phyloP scores from a whole-genome alignment of 2,113 vertebrate species.

The Xenotilapia leptura region DNA sequence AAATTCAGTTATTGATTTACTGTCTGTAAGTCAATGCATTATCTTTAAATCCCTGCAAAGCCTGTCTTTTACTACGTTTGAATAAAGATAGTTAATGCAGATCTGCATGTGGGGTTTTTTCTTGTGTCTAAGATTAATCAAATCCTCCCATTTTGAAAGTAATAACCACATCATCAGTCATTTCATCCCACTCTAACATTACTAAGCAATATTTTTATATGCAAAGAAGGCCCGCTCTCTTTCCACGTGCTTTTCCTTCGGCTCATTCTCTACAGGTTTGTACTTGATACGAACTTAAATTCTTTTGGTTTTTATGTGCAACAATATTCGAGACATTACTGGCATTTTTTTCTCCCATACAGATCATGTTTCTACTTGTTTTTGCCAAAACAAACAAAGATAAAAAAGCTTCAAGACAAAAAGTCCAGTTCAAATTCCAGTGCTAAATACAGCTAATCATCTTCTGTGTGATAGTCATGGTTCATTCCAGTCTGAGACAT shows the following conservation, averaged over 20 bases:
- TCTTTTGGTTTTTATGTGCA: too few species aligned
- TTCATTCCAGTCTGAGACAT: not conserved
- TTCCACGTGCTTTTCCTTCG: too few species aligned
- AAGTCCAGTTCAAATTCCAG: not conserved
- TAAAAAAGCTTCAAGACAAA: accelerated
- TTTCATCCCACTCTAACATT: not conserved
- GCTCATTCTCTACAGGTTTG: too few species aligned
- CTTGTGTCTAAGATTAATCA: not conserved
- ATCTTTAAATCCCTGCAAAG: accelerated
- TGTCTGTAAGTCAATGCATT: accelerated
- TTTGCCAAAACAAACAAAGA: slow-evolving; percentile 40
- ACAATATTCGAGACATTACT: too few species aligned
- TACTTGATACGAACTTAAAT: too few species aligned
- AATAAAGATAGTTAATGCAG: not conserved
- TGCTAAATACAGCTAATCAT: not conserved
- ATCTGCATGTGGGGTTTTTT: too few species aligned
- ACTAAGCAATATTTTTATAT: too few species aligned
- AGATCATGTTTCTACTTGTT: not conserved
- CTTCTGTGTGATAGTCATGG: not conserved
- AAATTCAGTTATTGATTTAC: too few species aligned
- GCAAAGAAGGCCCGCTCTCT: too few species aligned
- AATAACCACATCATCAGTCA: accelerated
- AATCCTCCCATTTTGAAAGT: accelerated
- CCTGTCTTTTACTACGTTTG: accelerated
- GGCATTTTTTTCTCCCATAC: too few species aligned